Evolutionary conservation across 2,797 vertebrate genomes (phyloP).

Genomic region (Gymnopithys bicolor): DNA sequence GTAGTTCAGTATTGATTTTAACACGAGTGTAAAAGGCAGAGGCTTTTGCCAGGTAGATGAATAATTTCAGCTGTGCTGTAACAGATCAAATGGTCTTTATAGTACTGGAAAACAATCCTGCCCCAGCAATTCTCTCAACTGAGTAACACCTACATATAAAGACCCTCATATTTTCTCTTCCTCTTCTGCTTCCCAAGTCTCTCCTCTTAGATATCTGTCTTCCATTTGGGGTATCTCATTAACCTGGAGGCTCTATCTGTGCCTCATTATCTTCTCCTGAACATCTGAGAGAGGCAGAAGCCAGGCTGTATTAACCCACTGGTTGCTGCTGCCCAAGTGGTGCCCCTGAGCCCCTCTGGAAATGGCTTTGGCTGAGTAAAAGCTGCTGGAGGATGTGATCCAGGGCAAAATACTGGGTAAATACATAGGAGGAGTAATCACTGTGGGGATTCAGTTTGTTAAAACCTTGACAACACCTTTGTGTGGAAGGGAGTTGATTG

Average conservation of each 20-base stretch:
- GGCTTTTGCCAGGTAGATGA: neutral
- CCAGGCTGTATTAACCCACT: slow-evolving; percentile 35
- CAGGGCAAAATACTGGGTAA: neutral
- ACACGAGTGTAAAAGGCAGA: neutral
- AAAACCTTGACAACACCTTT: neutral
- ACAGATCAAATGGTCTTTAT: neutral
- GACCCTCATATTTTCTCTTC: neutral
- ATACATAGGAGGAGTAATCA: neutral
- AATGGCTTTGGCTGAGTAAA: slow-evolving; percentile 1
- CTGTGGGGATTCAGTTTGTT: neutral
- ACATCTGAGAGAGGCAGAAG: slow-evolving; percentile 17
- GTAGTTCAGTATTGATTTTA: neutral
- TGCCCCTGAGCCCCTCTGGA: neutral
- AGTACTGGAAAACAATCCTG: neutral
- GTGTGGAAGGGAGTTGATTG: neutral
- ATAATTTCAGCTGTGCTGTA: neutral
- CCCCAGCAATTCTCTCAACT: neutral
- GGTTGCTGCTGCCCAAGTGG: neutral
- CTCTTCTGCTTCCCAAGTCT: neutral
- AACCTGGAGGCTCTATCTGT: slow-evolving; percentile 9
- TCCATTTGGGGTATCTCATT: slow-evolving; percentile 46
- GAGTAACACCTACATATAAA: slow-evolving; percentile 13
- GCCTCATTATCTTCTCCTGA: slow-evolving; percentile 39
- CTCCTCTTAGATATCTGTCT: neutral
- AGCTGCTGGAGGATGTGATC: neutral